Evolutionary conservation across 2,888 invertebrate genomes (phyloP), one percentile per base, ranked within the genome.

Genomic region (Pedicia rivosa): DNA sequence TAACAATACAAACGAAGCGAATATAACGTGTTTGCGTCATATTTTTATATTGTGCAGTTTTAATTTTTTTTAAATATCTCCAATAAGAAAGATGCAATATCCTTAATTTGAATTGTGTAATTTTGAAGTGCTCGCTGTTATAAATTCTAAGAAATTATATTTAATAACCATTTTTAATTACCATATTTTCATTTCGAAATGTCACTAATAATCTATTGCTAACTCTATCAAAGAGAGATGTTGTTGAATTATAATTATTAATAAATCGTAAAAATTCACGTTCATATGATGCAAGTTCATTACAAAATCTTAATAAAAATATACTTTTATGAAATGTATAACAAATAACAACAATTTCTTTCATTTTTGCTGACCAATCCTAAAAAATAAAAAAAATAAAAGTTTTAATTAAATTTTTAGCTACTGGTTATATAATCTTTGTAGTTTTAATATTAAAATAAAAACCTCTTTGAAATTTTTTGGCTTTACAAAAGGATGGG

Each of bases 141-240:
- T n/a, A n/a, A n/a, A n/a, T n/a, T n/a, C n/a, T n/a, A n/a, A n/a
- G n/a, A n/a, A n/a, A n/a, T n/a, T n/a, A n/a, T n/a, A 26, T 26
- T 24, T 24, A 10, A 26, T 10, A 4, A n/a, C 8, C 5, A 12
- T 4, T 9, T 24, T 42, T 64, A 63, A 55, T 68, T 52, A 71
- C 70, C 62, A 77, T 66, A 51, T 79, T 78, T 52, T 78, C 78
- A 61, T 79, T 79, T 34, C 79, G 68, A 59, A 80, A 79, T 43
- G 80, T 80, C 14, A 79, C 78, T 40, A 79, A 55, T 20, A 79
- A 63, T 47, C 72, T 72, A 42, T 72, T 72, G 43, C 68, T 72
- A 34, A 68, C 66, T 48, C 71, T 65, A 53, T 75, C 72, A 48
- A 72, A 78, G 37, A 79, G 61, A 42, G 78, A 78, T 27, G 78